phyloP scores from a whole-genome alignment of 2,113 vertebrate genomes.

The Podilymbus podiceps region DNA sequence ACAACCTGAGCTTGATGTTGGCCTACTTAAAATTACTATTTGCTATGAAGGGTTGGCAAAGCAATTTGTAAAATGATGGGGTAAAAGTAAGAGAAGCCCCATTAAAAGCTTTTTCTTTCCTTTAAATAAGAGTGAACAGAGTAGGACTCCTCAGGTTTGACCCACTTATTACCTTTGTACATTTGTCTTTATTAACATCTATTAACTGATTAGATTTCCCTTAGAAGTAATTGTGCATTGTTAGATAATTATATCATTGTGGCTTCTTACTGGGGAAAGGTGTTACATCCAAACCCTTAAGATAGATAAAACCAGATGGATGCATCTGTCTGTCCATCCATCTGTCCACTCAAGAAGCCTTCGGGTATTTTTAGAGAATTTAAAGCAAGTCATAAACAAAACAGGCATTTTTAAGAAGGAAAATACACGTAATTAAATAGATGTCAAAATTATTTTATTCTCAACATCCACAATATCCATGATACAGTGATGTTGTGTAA shows the following conservation, averaged over 20 bases:
- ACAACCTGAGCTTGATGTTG: slow-evolving; percentile 67
- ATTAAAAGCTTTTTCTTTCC: slow-evolving; percentile 66
- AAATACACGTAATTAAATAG: slow-evolving; percentile 66
- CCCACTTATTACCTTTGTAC: slow-evolving; percentile 67
- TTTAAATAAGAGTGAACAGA: slow-evolving; percentile 55
- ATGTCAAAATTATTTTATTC: slow-evolving; percentile 56
- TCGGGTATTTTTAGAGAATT: neutral
- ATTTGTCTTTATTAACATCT: slow-evolving; percentile 70
- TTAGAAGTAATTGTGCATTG: slow-evolving; percentile 60
- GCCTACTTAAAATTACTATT: slow-evolving; percentile 79
- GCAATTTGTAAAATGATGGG: slow-evolving; percentile 77
- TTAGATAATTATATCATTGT: slow-evolving; percentile 53
- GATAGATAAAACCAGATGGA: slow-evolving; percentile 32
- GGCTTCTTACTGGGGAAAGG: slow-evolving; percentile 64
- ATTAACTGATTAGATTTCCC: slow-evolving; percentile 65
- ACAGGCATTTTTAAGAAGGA: slow-evolving; percentile 39
- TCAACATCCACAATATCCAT: slow-evolving; percentile 41
- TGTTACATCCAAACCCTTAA: slow-evolving; percentile 51
- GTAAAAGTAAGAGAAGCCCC: slow-evolving; percentile 68
- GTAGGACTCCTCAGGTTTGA: slow-evolving; percentile 36
- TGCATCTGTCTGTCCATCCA: neutral
- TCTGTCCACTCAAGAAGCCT: neutral
- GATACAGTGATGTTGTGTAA: slow-evolving; percentile 50
- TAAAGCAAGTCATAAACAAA: slow-evolving; percentile 34
- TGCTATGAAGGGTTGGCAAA: slow-evolving; percentile 74